Percentiles rank a stretch among this genome's conserved stretches.
Conservation (phyloP, 1,140 invertebrate genomes). For the Teleopsis dalmanni region DNA sequence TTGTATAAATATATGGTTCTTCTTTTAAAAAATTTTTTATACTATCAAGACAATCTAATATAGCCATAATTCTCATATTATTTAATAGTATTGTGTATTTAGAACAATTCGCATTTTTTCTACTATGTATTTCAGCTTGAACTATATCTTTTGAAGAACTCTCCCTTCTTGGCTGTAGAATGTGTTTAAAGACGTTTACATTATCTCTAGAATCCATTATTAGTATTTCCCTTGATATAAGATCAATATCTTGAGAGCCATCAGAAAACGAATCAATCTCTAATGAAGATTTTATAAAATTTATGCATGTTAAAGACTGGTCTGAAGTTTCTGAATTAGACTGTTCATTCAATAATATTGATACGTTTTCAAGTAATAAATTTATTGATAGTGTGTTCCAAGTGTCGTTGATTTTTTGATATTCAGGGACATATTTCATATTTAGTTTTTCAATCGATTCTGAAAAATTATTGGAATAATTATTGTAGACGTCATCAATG, state of each 20-base stretch:
- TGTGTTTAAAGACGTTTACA: slow-evolving; percentile 83
- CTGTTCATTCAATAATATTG: slow-evolving; percentile 24
- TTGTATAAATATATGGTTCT: slow-evolving; percentile 17
- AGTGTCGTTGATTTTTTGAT: no score
- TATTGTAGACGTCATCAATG: slow-evolving; percentile 58
- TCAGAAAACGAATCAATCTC: slow-evolving; percentile 80
- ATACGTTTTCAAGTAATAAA: slow-evolving; percentile 83
- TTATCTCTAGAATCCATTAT: slow-evolving; percentile 61
- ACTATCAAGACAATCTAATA: slow-evolving; percentile 89
- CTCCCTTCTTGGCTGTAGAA: slow-evolving; percentile 68
- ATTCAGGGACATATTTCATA: not conserved
- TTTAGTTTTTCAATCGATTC: slow-evolving; percentile 30
- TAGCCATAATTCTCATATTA: slow-evolving; percentile 90
- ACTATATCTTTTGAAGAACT: slow-evolving; percentile 52
- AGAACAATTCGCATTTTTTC: slow-evolving; percentile 59
- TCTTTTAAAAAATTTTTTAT: slow-evolving; percentile 70
- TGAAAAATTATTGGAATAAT: slow-evolving; percentile 21
- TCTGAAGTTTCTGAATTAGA: not conserved
- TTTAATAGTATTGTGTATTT: slow-evolving; percentile 88
- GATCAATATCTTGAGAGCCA: slow-evolving; percentile 82
- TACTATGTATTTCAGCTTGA: slow-evolving; percentile 79
- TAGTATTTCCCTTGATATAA: slow-evolving; percentile 87
- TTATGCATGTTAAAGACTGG: slow-evolving; percentile 68
- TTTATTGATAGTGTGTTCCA: slow-evolving; percentile 74
- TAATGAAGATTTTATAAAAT: slow-evolving; percentile 85